Evolutionary conservation across 2,797 vertebrate species (phyloP).

Genomic region (Eospalax fontanierii): DNA sequence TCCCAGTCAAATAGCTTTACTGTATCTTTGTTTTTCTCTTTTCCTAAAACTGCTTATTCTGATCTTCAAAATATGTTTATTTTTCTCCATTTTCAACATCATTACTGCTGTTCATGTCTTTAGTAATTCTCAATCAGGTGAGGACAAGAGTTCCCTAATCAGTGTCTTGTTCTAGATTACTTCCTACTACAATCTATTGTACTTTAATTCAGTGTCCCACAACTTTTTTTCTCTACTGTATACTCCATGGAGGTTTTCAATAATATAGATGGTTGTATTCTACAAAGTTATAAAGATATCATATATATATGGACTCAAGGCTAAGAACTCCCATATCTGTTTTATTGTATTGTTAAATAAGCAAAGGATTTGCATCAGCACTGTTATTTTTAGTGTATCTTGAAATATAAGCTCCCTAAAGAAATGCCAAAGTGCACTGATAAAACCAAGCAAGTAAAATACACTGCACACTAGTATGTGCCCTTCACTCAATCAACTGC

Average conservation of each 20-base stretch:
- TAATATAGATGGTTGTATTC: background rate
- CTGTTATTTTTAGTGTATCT: slow-evolving; percentile 7
- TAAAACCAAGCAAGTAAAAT: slow-evolving; percentile 60
- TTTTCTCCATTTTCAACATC: slow-evolving; percentile 48
- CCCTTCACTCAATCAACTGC: background rate
- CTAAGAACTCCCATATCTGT: background rate
- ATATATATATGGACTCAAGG: background rate
- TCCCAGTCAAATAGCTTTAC: background rate
- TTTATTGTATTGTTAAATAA: background rate
- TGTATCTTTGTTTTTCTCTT: slow-evolving; percentile 6
- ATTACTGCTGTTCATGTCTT: background rate
- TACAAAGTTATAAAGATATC: slow-evolving; percentile 30
- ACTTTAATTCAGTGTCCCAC: slow-evolving; percentile 42
- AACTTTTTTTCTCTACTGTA: background rate
- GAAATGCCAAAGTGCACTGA: slow-evolving; percentile 34
- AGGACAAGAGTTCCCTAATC: background rate
- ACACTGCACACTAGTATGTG: background rate
- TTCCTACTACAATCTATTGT: background rate
- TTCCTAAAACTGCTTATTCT: slow-evolving; percentile 46
- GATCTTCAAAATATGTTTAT: slow-evolving; percentile 1
- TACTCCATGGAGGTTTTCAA: slow-evolving; percentile 2
- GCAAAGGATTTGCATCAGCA: slow-evolving; percentile 36
- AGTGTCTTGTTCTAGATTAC: background rate
- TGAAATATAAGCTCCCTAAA: slow-evolving; percentile 33
- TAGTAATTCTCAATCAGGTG: slow-evolving; percentile 18